Evolutionary conservation across 2,113 vertebrate genomes (phyloP).

Genomic region (Oxyura jamaicensis): DNA sequence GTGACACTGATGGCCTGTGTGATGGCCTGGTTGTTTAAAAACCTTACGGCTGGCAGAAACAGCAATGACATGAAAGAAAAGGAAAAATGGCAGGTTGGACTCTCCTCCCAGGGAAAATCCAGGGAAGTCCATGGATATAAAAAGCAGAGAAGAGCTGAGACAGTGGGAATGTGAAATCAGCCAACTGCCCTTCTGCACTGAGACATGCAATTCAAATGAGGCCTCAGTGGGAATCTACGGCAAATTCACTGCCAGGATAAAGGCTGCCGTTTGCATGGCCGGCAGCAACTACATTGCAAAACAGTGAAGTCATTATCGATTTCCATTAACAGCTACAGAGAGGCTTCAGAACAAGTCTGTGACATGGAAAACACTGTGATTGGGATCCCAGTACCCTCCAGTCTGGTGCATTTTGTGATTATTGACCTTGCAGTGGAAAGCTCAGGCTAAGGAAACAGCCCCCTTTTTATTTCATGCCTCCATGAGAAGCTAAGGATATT

Average conservation of each 20-base stretch:
- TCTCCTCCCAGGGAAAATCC: not conserved
- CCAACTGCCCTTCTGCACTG: not conserved
- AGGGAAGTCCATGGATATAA: not conserved
- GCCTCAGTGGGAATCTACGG: not conserved
- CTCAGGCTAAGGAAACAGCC: not conserved
- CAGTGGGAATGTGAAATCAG: not conserved
- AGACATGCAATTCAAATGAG: not conserved
- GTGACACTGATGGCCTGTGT: accelerated
- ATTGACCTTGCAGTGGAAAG: not conserved
- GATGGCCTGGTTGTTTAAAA: not conserved
- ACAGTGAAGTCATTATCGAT: not conserved
- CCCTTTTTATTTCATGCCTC: not conserved
- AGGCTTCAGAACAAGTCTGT: not conserved
- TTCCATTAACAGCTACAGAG: not conserved
- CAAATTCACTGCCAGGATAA: not conserved
- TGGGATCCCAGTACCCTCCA: not conserved
- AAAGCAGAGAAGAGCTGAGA: not conserved
- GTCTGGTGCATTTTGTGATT: not conserved
- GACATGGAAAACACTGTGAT: not conserved
- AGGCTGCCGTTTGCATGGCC: accelerated
- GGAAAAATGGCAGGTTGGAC: not conserved
- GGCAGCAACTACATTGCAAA: not conserved
- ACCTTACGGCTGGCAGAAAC: not conserved
- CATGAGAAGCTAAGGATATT: not conserved
- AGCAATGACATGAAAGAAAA: not conserved